A percentile compares a stretch with the other conserved stretches of the same genome.
Evolutionary conservation across 2,797 vertebrate species (phyloP).

Genomic region (Pseudochirops cupreus): DNA sequence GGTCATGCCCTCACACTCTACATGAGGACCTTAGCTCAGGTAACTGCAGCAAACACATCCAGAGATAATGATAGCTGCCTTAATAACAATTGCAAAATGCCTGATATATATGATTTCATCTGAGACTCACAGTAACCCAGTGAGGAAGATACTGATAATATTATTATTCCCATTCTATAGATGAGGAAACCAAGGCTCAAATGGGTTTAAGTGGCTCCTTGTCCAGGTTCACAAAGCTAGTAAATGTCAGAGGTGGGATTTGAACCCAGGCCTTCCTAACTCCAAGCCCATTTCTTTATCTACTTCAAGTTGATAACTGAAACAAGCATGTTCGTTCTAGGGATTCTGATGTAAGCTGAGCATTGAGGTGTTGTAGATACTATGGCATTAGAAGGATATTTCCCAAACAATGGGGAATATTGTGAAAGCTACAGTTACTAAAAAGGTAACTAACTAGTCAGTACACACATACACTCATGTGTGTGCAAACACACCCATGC

Average conservation of each 20-base stretch:
- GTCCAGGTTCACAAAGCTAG: slow-evolving; percentile 45
- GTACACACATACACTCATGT: neutral
- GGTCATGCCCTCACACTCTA: neutral
- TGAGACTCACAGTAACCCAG: neutral
- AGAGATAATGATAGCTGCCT: neutral
- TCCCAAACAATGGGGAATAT: neutral
- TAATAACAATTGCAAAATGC: neutral
- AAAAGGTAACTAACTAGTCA: neutral
- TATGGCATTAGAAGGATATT: neutral
- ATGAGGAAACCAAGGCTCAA: slow-evolving; percentile 3
- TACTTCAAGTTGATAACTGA: neutral
- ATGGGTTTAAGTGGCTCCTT: neutral
- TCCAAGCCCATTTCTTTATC: neutral
- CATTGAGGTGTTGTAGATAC: neutral
- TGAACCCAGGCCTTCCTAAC: neutral
- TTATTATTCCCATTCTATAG: neutral
- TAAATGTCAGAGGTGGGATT: slow-evolving; percentile 25
- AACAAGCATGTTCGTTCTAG: slow-evolving; percentile 40
- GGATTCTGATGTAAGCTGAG: neutral
- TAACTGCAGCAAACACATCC: neutral
- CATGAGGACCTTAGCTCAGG: neutral
- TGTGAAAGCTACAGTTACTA: slow-evolving; percentile 25
- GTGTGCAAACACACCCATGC: neutral
- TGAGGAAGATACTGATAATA: neutral
- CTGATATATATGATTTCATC: neutral